Base-by-base conservation (phyloP, 2,113 vertebrate genomes). In the Melanerpes formicivorus region DNA sequence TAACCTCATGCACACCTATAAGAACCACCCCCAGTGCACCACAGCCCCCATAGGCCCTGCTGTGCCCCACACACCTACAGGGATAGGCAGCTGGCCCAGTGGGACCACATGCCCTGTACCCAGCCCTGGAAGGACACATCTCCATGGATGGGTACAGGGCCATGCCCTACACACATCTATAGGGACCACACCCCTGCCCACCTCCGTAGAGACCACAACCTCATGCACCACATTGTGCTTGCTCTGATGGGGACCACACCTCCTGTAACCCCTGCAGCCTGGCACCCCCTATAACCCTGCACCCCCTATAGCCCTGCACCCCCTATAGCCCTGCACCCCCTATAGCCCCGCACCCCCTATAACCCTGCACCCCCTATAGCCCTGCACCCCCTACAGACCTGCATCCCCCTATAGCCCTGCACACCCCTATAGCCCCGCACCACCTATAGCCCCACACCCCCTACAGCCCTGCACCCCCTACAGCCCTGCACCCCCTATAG, bases 1-100 rank as follows among this genome's bases (percentile, higher is more conserved):
- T 2, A 13, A 44, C 29, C 26, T 30, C 18, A 4, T 2, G 14
- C 25, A 29, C 14, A 7, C 6, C 6, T 10, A 48, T 0, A 26
- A 44, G 16, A 54, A 23, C 26, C 12, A 10, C 0, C 5, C 16
- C 29, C 37, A 37, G 22, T 0, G 13, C 8, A 3, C 5, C 16
- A 5, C 0, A 42, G 9, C 32, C 48, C 23, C 42, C 14, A 42
- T 2, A 7, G 58, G 18, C 44, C 21, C 44, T 3, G 30, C 2
- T 17, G 27, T 26, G 42, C 42, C 37, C 44, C 65, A 2, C 27
- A 23, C 50, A 14, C 11, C 50, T 25, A 21, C 0, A 22, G 44
- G 27, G 55, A 21, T 27, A 6, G 37, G 7, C 5, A 25, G 27
- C 66, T 22, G 37, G 18, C 23, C 29, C 30, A 4, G 6, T 3